Evolutionary conservation across 2,797 vertebrate genomes (phyloP).

Genomic region (Myotis planiceps): DNA sequence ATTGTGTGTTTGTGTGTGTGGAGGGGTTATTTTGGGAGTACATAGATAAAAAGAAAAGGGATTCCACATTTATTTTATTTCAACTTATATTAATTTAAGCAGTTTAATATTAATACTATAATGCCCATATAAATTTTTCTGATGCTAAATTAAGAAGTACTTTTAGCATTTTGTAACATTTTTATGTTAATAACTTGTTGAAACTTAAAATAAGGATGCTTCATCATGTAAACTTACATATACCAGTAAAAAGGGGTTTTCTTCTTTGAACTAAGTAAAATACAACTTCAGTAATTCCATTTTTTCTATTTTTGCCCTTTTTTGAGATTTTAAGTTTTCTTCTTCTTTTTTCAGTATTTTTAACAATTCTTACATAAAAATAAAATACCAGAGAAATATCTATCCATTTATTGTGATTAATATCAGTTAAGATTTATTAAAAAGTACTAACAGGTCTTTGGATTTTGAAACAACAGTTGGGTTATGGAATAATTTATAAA

Average conservation of each 20-base stretch:
- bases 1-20: background rate
- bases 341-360: background rate
- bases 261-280: background rate
- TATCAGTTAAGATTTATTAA: background rate
- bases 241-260: rapidly evolving
- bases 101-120: background rate
- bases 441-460: background rate
- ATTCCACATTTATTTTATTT: background rate
- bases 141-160: background rate
- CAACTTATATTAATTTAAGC: background rate
- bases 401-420: background rate
- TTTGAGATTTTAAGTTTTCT: background rate
- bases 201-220: background rate
- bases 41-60: background rate
- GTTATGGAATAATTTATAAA: background rate
- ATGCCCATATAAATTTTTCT: background rate
- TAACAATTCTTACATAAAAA: background rate
- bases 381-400: background rate
- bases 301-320: background rate
- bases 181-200: background rate
- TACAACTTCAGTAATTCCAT: background rate
- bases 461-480: background rate
- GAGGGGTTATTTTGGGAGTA: background rate
- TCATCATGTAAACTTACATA: background rate
- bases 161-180: background rate